Evolutionary conservation across 1,140 invertebrate genomes (phyloP).

Genomic region (Trissolcus basalis): DNA sequence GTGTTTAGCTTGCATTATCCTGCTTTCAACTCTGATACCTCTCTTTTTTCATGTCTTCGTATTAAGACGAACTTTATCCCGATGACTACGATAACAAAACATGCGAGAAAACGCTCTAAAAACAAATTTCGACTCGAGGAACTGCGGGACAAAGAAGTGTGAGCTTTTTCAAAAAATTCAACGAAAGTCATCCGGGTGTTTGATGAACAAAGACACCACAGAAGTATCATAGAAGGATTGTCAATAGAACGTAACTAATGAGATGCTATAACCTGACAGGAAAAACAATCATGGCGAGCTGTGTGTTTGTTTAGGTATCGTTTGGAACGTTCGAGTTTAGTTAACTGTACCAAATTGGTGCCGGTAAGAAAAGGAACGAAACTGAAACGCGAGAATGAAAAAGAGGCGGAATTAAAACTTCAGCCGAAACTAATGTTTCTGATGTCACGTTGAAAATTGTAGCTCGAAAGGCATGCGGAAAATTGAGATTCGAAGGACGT

Average conservation of each 20-base stretch:
- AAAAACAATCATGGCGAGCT: constrained; percentile 50
- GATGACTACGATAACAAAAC: constrained; percentile 9
- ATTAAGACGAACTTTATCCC: not conserved
- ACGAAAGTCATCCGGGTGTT: constrained; percentile 42
- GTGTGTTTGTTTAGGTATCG: constrained; percentile 19
- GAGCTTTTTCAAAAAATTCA: not conserved
- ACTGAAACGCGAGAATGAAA: too few species aligned
- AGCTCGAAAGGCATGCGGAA: not conserved
- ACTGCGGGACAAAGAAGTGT: constrained; percentile 8
- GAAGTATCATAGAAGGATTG: constrained; percentile 53
- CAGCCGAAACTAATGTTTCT: constrained; percentile 10
- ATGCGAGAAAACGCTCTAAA: constrained; percentile 21
- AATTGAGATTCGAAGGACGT: constrained; percentile 15
- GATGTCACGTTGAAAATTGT: constrained; percentile 1
- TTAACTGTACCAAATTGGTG: too few species aligned
- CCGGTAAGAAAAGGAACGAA: too few species aligned
- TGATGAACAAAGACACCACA: constrained; percentile 55
- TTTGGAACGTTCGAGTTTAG: not conserved
- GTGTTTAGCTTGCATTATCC: constrained; percentile 17
- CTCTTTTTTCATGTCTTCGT: not conserved
- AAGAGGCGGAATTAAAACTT: not conserved
- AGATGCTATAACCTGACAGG: constrained; percentile 37
- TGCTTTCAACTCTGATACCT: not conserved
- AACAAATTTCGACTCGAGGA: constrained; percentile 18
- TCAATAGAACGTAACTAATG: constrained; percentile 53